Base-by-base conservation (phyloP, 2,888 invertebrate genomes). In the Sesamia inferens region DNA sequence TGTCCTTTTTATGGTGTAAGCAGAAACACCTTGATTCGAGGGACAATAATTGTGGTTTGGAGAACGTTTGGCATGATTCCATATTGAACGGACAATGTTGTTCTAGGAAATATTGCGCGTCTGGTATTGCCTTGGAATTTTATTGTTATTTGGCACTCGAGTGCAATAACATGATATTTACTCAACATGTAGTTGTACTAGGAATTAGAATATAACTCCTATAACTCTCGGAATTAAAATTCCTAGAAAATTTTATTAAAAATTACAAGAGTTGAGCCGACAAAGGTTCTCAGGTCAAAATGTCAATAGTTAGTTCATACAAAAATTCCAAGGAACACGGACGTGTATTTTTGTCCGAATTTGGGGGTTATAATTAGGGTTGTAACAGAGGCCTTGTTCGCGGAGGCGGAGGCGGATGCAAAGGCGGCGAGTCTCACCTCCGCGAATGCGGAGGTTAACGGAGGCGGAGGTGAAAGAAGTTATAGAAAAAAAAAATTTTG, bases 51-150 rank as follows among this genome's bases (percentile, higher is more conserved):
- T 55, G 76, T 72, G 65, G 84, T 76, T 84, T 68, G 63, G 71
- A 42, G 68, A 70, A 82, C 73, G 79, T 84, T 86, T 85, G 85
- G 85, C 86, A 76, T 66, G 83, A 68, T 74, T 85, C 86, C 85
- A 78, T 78, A 74, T 64, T 73, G 71, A 70, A 73, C 74, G 51
- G 39, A 84, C 85, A 86, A 85, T 86, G 47, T 47, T 69, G 51
- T 85, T 85, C 86, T 81, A 55, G 75, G 84, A 84, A 84, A 54
- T 66, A 72, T 69, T 63, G 54, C 14, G 70, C 48, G 69, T 80
- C 70, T 74, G 67, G 74, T 86, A 76, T 71, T 73, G 61, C 73
- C 42, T 59, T 76, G 74, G 73, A 79, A 82, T 84, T 68, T 82
- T 82, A 82, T 78, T 82, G 78, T 82, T 82, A 86, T 79, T 75